Percentiles rank a stretch among this genome's conserved stretches.
These are phyloP conservation scores for Puntigrus tetrazona DNA, from an alignment of 2,113 vertebrate species.

Conservation along the genomic window DNA sequence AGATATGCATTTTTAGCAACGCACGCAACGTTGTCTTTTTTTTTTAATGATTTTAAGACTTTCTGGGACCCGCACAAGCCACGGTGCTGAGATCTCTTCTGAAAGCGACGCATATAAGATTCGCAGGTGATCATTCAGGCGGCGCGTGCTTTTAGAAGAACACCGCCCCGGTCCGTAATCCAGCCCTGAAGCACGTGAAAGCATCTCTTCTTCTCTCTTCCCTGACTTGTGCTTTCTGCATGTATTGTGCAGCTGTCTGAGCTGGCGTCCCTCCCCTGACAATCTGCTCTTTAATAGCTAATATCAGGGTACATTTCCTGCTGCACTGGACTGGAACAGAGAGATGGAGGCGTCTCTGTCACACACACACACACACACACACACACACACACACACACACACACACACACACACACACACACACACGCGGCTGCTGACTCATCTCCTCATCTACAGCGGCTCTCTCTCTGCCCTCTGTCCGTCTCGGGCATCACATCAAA, in stretches of 20 bases:
- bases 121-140: neutral
- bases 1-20: neutral
- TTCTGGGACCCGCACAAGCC: neutral
- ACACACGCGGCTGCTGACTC: constrained; percentile 46
- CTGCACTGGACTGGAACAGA: constrained; percentile 75
- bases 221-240: constrained; percentile 13
- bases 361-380: constrained; percentile 30
- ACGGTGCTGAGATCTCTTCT: neutral
- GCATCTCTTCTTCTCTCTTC: neutral
- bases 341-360: constrained; percentile 68
- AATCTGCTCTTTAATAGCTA: constrained; percentile 81
- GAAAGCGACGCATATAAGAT: neutral
- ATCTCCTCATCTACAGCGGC: constrained; percentile 49
- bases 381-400: constrained; percentile 34
- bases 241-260: constrained; percentile 67
- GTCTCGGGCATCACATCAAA: neutral
- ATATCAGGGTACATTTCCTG: constrained; percentile 82
- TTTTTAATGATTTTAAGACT: neutral
- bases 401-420: constrained; percentile 34
- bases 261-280: constrained; percentile 71
- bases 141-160: neutral
- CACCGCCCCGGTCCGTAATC: neutral
- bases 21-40: neutral
- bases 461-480: constrained; percentile 26
- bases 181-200: neutral